phyloP scores from a whole-genome alignment of 2,888 invertebrate species.

The Chrysodeixis includens region DNA sequence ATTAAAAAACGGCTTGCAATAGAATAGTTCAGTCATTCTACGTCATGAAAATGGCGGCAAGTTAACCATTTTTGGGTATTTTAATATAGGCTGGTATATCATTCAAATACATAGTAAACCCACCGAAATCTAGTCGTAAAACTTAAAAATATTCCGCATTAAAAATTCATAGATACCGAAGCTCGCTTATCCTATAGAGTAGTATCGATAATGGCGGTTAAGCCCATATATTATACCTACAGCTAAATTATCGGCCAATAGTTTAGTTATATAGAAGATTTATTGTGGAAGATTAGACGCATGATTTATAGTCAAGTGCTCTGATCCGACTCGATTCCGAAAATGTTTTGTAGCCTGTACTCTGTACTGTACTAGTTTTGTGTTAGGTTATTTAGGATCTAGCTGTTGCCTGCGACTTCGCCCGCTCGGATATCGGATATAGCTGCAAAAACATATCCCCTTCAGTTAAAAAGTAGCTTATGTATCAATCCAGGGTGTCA shows the following conservation, averaged over 20 bases:
- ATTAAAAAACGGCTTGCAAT: too few species aligned
- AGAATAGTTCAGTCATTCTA: too few species aligned
- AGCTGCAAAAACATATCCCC: too few species aligned
- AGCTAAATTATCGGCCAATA: conserved; percentile 7
- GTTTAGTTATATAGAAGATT: background rate
- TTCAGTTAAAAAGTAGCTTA: too few species aligned
- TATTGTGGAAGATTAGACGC: background rate
- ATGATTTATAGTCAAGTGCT: background rate
- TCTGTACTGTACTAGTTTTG: background rate
- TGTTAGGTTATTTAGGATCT: background rate
- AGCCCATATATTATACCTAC: background rate
- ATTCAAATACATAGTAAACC: too few species aligned
- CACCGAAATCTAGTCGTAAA: too few species aligned
- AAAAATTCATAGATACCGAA: background rate
- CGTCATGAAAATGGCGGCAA: too few species aligned
- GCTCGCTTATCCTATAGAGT: background rate
- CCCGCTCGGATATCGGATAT: too few species aligned
- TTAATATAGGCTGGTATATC: too few species aligned
- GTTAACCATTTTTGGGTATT: too few species aligned
- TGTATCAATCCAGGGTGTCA: too few species aligned
- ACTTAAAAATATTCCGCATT: background rate
- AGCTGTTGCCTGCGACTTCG: too few species aligned
- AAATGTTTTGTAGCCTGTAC: background rate
- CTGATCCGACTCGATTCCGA: background rate
- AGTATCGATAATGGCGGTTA: conserved; percentile 2